Percentiles rank a stretch among this genome's conserved stretches.
Evolutionary conservation across 2,888 invertebrate genomes (phyloP).

Genomic region (Neocrepidodera transversa): DNA sequence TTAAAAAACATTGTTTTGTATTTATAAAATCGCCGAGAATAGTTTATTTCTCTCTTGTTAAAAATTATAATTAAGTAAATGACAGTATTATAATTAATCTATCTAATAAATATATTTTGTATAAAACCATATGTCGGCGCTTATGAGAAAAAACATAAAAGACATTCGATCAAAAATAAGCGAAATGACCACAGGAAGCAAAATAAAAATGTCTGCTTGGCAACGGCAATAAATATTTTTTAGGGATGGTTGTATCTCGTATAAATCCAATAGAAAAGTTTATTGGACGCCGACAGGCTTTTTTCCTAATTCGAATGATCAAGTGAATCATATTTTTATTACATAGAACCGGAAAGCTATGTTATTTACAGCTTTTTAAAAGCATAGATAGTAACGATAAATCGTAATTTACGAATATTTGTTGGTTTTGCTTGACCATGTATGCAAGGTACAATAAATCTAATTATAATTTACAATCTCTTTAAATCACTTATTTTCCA

Average conservation of each 20-base stretch:
- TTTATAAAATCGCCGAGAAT: too few relatives aligned
- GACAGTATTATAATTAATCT: too few relatives aligned
- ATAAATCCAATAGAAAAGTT: conserved; percentile 10
- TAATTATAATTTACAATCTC: too few relatives aligned
- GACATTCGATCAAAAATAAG: conserved; percentile 3
- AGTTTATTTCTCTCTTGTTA: too few relatives aligned
- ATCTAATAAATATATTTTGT: too few relatives aligned
- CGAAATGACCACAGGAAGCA: neutral
- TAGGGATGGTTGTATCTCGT: neutral
- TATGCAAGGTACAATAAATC: too few relatives aligned
- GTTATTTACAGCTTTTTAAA: neutral
- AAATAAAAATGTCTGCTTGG: conserved; percentile 4
- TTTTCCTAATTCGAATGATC: conserved; percentile 10
- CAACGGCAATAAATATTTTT: conserved; percentile 10
- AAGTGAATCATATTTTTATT: neutral
- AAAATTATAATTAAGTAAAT: too few relatives aligned
- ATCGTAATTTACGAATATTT: too few relatives aligned
- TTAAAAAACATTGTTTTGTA: too few relatives aligned
- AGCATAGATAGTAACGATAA: neutral
- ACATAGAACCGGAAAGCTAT: neutral
- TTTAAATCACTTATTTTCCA: too few relatives aligned
- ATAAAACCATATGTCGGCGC: neutral
- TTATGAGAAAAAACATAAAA: conserved; percentile 5
- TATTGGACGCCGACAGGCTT: neutral
- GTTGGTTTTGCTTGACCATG: too few relatives aligned